Base-by-base conservation (phyloP, 2,113 vertebrate species). In the Burhinus oedicnemus region DNA sequence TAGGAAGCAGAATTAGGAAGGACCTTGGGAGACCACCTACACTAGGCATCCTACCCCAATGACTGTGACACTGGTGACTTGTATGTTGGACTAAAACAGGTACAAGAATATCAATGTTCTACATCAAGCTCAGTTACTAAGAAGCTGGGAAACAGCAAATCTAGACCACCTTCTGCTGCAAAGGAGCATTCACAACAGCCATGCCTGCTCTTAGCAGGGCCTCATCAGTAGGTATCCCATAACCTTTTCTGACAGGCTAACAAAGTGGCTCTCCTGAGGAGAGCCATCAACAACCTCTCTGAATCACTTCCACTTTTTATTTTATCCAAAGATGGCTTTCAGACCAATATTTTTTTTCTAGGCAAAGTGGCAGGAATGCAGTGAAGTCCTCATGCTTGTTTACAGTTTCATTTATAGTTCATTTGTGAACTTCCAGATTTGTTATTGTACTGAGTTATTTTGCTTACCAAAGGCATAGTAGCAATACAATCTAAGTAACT, bases 261-360 rank as follows among this genome's bases (percentile, higher is more conserved):
- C n/a, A 83, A 89, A 95, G 92, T 74, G n/a, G 45, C n/a, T 89
- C 76, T 96, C 89, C 90, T 70, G 54, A 92, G 92, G 62, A 95
- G 78, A 85, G 62, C 71, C 78, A 92, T 77, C 75, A 91, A 61
- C 87, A 65, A 72, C 58, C 75, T 52, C 66, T 76, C 57, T 1
- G 8, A 76, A 93, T 34, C 30, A 45, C 69, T 82, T 87, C 71
- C 51, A 84, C 65, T 70, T 95, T 68, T 84, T 82, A 75, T 80
- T 91, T 94, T 79, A 84, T 15, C 57, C 57, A 47, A 62, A 89
- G 68, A 29, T 38, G 92, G 84, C 64, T 83, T 82, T 83, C 45
- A 88, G 68, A 51, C 27, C 4, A 16, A 12, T 13, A 12, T 45
- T 61, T 51, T 69, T 70, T 42, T 52, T 40, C 15, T 22, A 52